A percentile compares a stretch with the other conserved stretches of the same genome.
Conservation (phyloP, 2,797 vertebrate species). For the Eurystomus glaucurus region DNA sequence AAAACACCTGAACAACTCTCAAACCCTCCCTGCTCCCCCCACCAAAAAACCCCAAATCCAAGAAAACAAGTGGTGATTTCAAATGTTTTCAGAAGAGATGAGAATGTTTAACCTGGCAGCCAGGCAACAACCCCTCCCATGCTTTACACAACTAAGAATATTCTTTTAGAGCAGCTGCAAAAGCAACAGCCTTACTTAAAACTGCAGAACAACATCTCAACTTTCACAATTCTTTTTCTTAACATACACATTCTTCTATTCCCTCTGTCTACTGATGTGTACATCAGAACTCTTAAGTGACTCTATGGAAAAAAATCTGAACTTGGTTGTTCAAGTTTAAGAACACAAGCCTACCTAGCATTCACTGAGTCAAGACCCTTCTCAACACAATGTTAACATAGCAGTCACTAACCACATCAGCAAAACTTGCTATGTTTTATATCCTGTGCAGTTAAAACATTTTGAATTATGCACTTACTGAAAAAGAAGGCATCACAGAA, state of each 20-base stretch:
- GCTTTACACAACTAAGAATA: neutral
- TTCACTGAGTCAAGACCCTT: neutral
- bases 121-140: neutral
- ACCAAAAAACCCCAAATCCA: neutral
- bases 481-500: neutral
- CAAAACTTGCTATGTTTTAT: neutral
- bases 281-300: neutral
- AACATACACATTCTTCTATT: neutral
- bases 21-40: too few relatives aligned
- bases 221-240: neutral
- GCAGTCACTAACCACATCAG: neutral
- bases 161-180: neutral
- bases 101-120: neutral
- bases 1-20: neutral
- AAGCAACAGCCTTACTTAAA: neutral
- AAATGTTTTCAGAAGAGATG: neutral
- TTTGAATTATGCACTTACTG: neutral
- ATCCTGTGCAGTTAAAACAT: neutral
- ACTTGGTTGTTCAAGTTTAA: neutral
- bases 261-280: neutral
- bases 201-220: neutral
- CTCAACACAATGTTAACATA: fast-evolving
- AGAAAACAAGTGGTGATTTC: neutral
- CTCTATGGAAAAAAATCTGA: neutral
- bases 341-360: neutral